Evolutionary conservation across 2,797 vertebrate species (phyloP), one percentile per base, ranked within the genome.

Genomic region (Mallotus villosus): DNA sequence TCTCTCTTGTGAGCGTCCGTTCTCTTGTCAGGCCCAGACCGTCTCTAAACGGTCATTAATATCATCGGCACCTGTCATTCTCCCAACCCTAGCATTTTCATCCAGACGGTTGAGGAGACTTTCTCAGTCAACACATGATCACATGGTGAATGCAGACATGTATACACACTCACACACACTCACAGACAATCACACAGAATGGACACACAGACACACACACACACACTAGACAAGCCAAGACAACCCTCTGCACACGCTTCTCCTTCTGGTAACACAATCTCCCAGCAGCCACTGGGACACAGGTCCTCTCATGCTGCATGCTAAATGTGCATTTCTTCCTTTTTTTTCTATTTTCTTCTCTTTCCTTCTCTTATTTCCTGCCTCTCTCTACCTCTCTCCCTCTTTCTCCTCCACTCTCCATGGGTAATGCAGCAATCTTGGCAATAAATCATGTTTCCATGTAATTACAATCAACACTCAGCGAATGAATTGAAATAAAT

Each of bases 391-490:
- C 37, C 37, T 41, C 37, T 41, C 37, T 41, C 37, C 37, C 37
- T 41, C 37, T 11, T 41, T 12, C 37, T 70, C 55, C 21, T 27
- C 63, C 86, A 83, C 70, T 87, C 80, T 85, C 79, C 84, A 77
- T 86, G 78, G 82, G 83, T 89, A 87, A 87, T 87, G 83, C 82
- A 85, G 79, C 86, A 88, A 88, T 91, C 84, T 90, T 88, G 88
- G 88, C 89, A 89, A 92, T 91, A 92, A 92, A 92, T 94, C 85
- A 87, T 91, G 87, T 90, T 89, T 93, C 85, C 89, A 87, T 93
- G 89, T 92, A 93, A 92, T 93, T 93, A 92, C 88, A 92, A 93
- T 92, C 89, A 93, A 92, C 88, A 92, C 89, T 89, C 85, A 84
- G 91, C 91, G 91, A 92, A 93, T 90, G 78, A 91, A 91, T 88